phyloP scores from a whole-genome alignment of 2,888 invertebrate species.

The Lagria hirta region DNA sequence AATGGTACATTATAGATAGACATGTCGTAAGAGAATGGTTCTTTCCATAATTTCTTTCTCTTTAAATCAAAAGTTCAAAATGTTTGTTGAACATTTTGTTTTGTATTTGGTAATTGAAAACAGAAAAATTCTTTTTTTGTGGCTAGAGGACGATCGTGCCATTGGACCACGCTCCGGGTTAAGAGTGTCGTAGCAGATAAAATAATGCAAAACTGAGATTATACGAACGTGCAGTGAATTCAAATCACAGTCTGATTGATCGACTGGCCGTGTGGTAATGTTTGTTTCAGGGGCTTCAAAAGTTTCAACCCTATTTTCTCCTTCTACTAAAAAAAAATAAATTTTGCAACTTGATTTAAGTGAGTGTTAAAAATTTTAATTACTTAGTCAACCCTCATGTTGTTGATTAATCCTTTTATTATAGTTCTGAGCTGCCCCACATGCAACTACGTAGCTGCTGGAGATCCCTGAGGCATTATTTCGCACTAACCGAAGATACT shows the following conservation, averaged over 20 bases:
- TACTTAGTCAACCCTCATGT: slow-evolving; percentile 16
- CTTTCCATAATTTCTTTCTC: too few species aligned
- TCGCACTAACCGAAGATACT: slow-evolving; percentile 50
- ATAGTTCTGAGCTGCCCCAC: slow-evolving; percentile 40
- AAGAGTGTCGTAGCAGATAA: slow-evolving; percentile 51
- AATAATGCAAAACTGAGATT: slow-evolving; percentile 55
- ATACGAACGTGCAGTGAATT: slow-evolving; percentile 54
- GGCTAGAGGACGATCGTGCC: slow-evolving; percentile 20
- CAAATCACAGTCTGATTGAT: slow-evolving; percentile 50
- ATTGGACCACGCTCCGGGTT: slow-evolving; percentile 34
- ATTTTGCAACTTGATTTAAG: too few species aligned
- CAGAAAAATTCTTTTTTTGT: too few species aligned
- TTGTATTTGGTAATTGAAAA: too few species aligned
- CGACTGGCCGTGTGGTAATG: slow-evolving; percentile 42
- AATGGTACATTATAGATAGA: too few species aligned
- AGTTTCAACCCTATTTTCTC: too few species aligned
- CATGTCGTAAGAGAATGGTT: too few species aligned
- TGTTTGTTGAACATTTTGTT: too few species aligned
- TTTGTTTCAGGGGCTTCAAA: slow-evolving; percentile 24
- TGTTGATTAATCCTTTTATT: slow-evolving; percentile 47
- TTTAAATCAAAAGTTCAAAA: too few species aligned
- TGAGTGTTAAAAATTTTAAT: slow-evolving; percentile 19
- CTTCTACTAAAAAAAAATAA: too few species aligned
- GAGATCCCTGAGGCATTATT: slow-evolving; percentile 51
- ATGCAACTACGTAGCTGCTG: slow-evolving; percentile 37